A percentile compares a stretch with the other conserved stretches of the same genome.
These are phyloP conservation scores for Delia radicum DNA, from an alignment of 1,140 invertebrate species.

Conservation along the genomic window DNA sequence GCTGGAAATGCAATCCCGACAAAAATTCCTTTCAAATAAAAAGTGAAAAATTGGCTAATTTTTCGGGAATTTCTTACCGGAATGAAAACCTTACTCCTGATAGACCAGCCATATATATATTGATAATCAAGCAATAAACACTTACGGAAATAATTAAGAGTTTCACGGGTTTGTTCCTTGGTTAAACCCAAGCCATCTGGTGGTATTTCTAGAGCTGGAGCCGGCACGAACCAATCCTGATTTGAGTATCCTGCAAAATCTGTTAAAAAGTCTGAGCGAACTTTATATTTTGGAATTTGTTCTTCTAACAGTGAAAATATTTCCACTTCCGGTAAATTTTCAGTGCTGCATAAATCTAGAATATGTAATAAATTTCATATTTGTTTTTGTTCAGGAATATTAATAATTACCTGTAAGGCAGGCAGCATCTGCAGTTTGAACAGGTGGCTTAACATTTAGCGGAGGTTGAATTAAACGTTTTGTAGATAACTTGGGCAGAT, in stretches of 20 bases:
- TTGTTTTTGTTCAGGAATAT: not conserved
- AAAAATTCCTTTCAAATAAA: too few species aligned
- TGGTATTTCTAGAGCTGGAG: constrained; percentile 73
- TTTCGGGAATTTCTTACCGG: too few species aligned
- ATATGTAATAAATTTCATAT: constrained; percentile 26
- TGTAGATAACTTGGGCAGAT: constrained; percentile 47
- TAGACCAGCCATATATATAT: too few species aligned
- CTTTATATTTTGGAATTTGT: constrained; percentile 90
- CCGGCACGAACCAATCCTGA: constrained; percentile 90
- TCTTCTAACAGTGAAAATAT: constrained; percentile 93
- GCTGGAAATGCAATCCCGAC: too few species aligned
- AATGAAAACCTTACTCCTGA: too few species aligned
- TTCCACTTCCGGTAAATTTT: constrained; percentile 87
- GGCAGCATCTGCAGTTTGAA: constrained; percentile 44
- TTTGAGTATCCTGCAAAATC: constrained; percentile 93
- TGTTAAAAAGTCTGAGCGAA: constrained; percentile 92
- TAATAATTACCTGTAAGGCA: constrained; percentile 46
- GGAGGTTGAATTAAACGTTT: constrained; percentile 49
- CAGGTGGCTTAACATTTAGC: constrained; percentile 15
- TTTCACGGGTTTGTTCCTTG: constrained; percentile 92
- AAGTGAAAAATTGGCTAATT: too few species aligned
- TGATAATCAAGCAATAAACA: too few species aligned
- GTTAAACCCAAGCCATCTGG: constrained; percentile 81
- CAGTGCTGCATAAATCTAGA: constrained; percentile 83
- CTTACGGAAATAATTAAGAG: constrained; percentile 97